Evolutionary conservation across 2,797 vertebrate genomes (phyloP).

Genomic region (Tragelaphus eurycerus): DNA sequence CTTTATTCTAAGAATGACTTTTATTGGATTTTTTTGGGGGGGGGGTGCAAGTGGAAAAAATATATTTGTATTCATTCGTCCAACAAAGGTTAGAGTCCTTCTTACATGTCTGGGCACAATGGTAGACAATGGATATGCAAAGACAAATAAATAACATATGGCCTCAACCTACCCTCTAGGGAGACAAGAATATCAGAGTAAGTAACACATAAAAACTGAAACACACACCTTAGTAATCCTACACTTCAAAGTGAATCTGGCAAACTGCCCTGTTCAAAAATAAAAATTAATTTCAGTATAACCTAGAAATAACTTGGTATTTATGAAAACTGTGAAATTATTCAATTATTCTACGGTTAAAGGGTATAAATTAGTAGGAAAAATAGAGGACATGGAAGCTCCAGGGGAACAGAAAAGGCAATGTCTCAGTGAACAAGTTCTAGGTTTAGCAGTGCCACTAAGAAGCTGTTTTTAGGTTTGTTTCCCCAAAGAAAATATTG

Average conservation of each 20-base stretch:
- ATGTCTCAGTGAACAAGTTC: background rate
- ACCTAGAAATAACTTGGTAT: background rate
- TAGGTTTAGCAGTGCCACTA: background rate
- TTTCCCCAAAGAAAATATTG: background rate
- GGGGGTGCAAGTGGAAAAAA: background rate
- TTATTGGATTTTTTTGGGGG: background rate
- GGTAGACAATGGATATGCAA: background rate
- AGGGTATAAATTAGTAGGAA: background rate
- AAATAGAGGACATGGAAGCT: background rate
- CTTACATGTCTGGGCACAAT: background rate
- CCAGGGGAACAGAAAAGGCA: background rate
- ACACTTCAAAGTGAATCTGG: conserved; percentile 21
- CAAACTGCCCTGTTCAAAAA: background rate
- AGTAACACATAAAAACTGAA: conserved; percentile 5
- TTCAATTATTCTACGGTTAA: background rate
- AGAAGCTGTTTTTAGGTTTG: background rate
- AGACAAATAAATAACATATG: background rate
- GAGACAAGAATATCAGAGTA: background rate
- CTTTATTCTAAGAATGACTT: conserved; percentile 14
- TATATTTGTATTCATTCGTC: background rate
- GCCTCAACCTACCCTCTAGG: background rate
- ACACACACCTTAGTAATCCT: background rate
- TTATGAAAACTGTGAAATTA: background rate
- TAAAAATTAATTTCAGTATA: conserved; percentile 42
- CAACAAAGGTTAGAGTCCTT: background rate